A percentile compares a stretch with the other conserved stretches of the same genome.
phyloP scores from a whole-genome alignment of 2,888 invertebrate species.

The Tetheella fluctuosa region DNA sequence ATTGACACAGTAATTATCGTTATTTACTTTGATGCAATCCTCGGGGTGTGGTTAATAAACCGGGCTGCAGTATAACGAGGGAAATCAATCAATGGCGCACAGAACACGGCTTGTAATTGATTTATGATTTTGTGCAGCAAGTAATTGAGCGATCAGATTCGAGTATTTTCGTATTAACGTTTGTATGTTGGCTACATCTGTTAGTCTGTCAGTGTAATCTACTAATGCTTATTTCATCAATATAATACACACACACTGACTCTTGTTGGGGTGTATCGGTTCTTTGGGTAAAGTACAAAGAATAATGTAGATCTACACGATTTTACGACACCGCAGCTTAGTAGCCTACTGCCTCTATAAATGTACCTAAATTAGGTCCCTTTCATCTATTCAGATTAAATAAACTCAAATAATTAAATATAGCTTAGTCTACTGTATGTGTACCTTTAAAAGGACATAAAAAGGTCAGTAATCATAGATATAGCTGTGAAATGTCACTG shows the following conservation, averaged over 20 bases:
- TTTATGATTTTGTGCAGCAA: constrained; percentile 33
- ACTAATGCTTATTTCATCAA: neutral
- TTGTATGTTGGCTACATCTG: neutral
- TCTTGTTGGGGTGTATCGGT: no score
- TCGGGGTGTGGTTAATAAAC: constrained; percentile 30
- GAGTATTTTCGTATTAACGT: neutral
- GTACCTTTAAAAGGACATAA: neutral
- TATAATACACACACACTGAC: neutral
- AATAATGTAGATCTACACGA: no score
- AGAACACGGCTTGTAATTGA: constrained; percentile 34
- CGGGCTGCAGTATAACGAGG: constrained; percentile 35
- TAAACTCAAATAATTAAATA: no score
- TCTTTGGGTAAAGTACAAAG: no score
- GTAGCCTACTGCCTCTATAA: no score
- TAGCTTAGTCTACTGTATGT: no score
- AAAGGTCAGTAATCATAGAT: neutral
- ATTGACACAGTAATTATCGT: neutral
- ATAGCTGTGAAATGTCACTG: neutral
- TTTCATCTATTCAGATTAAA: no score
- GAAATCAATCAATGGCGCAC: constrained; percentile 43
- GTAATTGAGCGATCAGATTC: constrained; percentile 33
- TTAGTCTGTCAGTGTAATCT: neutral
- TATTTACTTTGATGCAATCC: constrained; percentile 9
- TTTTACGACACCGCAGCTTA: no score
- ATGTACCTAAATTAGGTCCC: no score